These are phyloP conservation scores for Torymus texanus DNA, from an alignment of 2,888 invertebrate genomes.

Conservation along the genomic window DNA sequence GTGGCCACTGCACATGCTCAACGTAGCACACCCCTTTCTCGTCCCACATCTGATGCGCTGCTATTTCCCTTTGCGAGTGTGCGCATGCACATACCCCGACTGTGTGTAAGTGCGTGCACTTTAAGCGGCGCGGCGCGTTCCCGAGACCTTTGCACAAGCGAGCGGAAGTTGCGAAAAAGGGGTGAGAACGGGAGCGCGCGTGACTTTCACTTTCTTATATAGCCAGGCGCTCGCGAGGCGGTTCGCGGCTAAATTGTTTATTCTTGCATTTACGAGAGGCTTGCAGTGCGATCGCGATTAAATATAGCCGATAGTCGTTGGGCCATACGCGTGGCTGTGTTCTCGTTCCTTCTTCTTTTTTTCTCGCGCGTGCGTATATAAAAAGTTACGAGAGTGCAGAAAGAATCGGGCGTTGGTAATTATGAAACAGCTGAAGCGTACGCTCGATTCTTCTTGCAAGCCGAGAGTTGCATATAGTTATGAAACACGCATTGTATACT, in stretches of 20 bases:
- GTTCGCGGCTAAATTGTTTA: constrained; percentile 45
- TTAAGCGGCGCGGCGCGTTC: background rate
- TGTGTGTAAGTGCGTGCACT: background rate
- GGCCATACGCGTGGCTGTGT: no score
- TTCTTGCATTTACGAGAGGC: constrained; percentile 12
- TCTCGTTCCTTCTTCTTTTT: constrained; percentile 8
- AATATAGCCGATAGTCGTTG: no score
- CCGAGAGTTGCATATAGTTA: no score
- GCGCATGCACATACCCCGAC: background rate
- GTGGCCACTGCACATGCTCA: background rate
- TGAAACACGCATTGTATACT: no score
- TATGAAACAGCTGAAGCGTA: no score
- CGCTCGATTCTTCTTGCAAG: no score
- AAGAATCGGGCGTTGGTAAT: no score
- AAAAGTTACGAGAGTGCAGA: no score
- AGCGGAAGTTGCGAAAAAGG: constrained; percentile 54
- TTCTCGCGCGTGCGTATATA: constrained; percentile 11
- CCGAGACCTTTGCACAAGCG: constrained; percentile 46
- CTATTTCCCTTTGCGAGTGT: background rate
- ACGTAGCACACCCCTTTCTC: no score
- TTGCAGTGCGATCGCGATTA: constrained; percentile 19
- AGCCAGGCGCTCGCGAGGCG: background rate
- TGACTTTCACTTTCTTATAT: constrained; percentile 49
- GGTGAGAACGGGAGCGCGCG: constrained; percentile 45
- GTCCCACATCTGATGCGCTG: no score